Evolutionary conservation across 2,113 vertebrate species (phyloP), one percentile per base, ranked within the genome.

Genomic region (Plestiodon gilberti): DNA sequence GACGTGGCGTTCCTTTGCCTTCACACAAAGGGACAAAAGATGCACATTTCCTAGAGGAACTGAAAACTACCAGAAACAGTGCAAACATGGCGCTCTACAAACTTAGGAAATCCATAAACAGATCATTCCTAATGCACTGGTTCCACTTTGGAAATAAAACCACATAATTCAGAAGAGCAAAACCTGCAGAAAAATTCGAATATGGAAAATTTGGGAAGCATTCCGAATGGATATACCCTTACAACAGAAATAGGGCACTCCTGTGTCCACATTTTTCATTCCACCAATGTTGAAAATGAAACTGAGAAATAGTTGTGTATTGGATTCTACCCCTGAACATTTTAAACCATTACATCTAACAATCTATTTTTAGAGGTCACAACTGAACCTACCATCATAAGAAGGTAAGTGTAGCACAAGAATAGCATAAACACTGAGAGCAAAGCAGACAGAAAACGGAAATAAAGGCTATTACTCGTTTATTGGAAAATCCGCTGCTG

Each of bases 391-490:
- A 57, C 55, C 4, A 9, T 76, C 52, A 52, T 55, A 40, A 89
- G 33, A 90, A 85, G 64, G 20, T 43, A 0, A 18, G 6, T 55
- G 7, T 78, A 52, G 15, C 76, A 81, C 78, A 2, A 70, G 14
- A 83, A 93, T 87, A 73, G 62, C 78, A 13, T 4, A 17, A 86
- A 57, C 18, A 2, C 4, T 61, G 17, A 18, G 18, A 92, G 52
- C 17, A 92, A 65, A 79, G 74, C 5, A 77, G 18, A 22, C 88
- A 40, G 20, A 57, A 84, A 69, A 6, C 35, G 71, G 48, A 82
- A 86, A 88, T 62, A 20, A 90, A 81, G n/a, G 40, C 11, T 61
- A 61, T 1, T 79, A 64, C 69, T 87, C 9, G 23, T 79, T 11
- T 23, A 3, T 3, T 78, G 62, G 52, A 38, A 88, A 90, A 67